Evolutionary conservation across 2,113 vertebrate genomes (phyloP), one percentile per base, ranked within the genome.

Genomic region (Sturnus vulgaris): DNA sequence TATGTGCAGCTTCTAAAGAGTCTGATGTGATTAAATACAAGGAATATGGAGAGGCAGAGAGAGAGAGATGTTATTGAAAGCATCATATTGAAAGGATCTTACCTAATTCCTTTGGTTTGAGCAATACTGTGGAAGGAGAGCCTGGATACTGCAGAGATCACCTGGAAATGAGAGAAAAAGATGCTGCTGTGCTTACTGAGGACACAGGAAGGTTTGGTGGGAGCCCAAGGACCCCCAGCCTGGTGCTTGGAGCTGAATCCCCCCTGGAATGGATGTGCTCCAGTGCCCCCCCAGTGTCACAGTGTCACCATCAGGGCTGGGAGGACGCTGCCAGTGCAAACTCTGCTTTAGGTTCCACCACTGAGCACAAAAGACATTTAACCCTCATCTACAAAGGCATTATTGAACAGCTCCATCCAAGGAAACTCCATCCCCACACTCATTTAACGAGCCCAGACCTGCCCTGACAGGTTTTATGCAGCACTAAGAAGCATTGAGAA

Each of bases 91-190:
- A 72, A 68, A 79, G 69, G 40, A 35, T 68, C 97, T 98, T 98
- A 99, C 99, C 99, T 98, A 97, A 99, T 99, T 77, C 99, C 99
- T 98, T 99, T 99, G 97, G 98, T 99, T 96, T 99, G 99, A 23
- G 98, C 98, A 50, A 99, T 98, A 91, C 98, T 99, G 98, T 99
- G 98, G 88, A 99, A 98, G 84, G 99, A 99, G 88, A 99, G 98
- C 77, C 99, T 98, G 30, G 99, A 99, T 64, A 99, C 98, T 3
- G 99, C 98, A 0, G 99, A 99, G 96, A 99, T 99, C 59, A 99
- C 99, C 99, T 99, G 98, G 23, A 97, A 98, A 96, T 9, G 50
- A 93, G 93, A 90, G 81, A 81, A 96, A 68, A 76, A 78, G 15
- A 55, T 11, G 25, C 18, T 88, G 85, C 11, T 86, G 95, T 91